A percentile compares a stretch with the other conserved stretches of the same genome.
These are phyloP conservation scores for Thunnus thynnus DNA, from an alignment of 2,113 vertebrate species.

Conservation along the genomic window DNA sequence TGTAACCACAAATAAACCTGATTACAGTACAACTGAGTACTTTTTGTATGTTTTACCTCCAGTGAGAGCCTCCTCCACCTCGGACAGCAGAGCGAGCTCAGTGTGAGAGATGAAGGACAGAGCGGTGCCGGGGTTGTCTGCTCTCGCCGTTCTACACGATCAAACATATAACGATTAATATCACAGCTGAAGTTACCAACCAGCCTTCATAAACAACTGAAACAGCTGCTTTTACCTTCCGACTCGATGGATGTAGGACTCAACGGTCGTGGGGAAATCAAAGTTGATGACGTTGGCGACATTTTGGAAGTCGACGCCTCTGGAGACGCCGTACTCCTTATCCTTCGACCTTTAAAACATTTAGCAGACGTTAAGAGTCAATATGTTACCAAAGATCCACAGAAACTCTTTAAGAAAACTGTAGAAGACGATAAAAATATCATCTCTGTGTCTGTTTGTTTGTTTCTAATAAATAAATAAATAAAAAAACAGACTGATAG, in stretches of 20 bases:
- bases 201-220: too few relatives aligned
- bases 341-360: conserved; percentile 83
- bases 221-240: conserved; percentile 84
- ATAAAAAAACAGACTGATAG: too few relatives aligned
- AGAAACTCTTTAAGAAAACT: neutral
- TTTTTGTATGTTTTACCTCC: conserved; percentile 80
- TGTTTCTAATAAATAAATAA: too few relatives aligned
- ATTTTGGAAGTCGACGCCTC: conserved; percentile 95
- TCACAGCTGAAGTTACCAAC: too few relatives aligned
- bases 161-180: neutral
- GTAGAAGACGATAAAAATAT: neutral
- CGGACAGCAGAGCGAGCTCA: conserved; percentile 80
- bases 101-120: conserved; percentile 89
- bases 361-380: too few relatives aligned
- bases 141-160: conserved; percentile 89
- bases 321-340: conserved; percentile 89
- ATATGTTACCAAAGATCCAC: too few relatives aligned
- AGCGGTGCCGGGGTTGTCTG: conserved; percentile 89
- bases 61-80: conserved; percentile 86
- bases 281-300: conserved; percentile 93
- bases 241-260: conserved; percentile 93
- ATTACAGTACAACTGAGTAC: too few relatives aligned
- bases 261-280: conserved; percentile 87
- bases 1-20: too few relatives aligned
- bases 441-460: too few relatives aligned